These are phyloP conservation scores for Aurelia sp. DNA, from an alignment of 30 jellyfish, hydroid and myxozoan genomes.

Conservation along the genomic window DNA sequence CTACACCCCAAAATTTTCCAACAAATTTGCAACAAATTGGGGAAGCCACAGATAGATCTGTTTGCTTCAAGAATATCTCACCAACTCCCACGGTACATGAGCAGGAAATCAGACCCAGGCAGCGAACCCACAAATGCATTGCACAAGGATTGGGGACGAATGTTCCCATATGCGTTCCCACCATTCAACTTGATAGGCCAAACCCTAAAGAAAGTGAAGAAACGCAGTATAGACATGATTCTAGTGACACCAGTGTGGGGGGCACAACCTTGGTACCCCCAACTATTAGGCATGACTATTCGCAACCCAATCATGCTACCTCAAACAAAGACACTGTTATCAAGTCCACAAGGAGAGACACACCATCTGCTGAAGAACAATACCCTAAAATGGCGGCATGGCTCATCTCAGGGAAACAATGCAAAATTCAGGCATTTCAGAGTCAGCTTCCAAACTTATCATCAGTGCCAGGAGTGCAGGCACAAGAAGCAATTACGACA, in stretches of 20 bases:
- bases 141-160: conserved; percentile 32
- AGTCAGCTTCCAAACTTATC: conserved; percentile 33
- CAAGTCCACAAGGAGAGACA: background rate
- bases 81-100: conserved; percentile 43
- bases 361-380: conserved; percentile 40
- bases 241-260: conserved; percentile 60
- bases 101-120: conserved; percentile 63
- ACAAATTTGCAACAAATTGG: background rate
- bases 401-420: conserved; percentile 47
- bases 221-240: background rate
- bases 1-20: background rate
- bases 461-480: conserved; percentile 47
- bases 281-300: too few species aligned
- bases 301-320: conserved; percentile 14
- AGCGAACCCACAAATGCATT: conserved; percentile 34
- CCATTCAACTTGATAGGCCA: conserved; percentile 41
- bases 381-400: conserved; percentile 50
- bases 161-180: conserved; percentile 54
- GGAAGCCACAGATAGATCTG: conserved; percentile 4
- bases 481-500: conserved; percentile 59
- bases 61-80: conserved; percentile 21
- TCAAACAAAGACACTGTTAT: too few species aligned
- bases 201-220: conserved; percentile 11
- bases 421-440: conserved; percentile 15
- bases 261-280: conserved; percentile 1